Base-by-base conservation (phyloP, 1,140 invertebrate species). In the Macrobrachium nipponense region DNA sequence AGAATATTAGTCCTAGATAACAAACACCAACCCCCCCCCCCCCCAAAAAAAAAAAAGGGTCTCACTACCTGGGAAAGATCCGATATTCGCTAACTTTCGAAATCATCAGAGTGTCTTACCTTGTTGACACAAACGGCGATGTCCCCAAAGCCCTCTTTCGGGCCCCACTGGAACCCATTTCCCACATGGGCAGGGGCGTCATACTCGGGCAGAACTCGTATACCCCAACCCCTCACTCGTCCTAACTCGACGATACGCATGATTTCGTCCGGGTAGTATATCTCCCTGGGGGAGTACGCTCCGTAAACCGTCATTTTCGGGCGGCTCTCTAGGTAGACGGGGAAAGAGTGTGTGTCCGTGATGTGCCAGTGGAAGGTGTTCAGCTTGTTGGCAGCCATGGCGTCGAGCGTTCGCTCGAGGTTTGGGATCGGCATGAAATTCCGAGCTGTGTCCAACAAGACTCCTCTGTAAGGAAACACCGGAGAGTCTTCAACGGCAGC, bases 361-460 rank as follows among this genome's bases (percentile, higher is more conserved):
- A 97, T 95, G 89, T 97, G 96, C 96, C 96, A 97, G 89, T 97
- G 96, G 90, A 97, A 95, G 0, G 94, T 94, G 90, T 97, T 97
- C 60, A 97, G 89, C 90, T 97, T 97, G 15, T 94, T 94, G 89
- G 94, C 92, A 0, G 94, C 94, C 95, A 97, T 96, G 0, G 93
- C 96, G 89, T 96, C 95, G 64, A 97, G 92, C 0, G 95, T 95
- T 20, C 93, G 91, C 88, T 95, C 93, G 68, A 97, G 95, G 1
- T 93, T 91, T 5, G 93, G 92, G 7, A 96, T 93, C 2, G 93
- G 91, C 88, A 94, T 93, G 89, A 93, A 96, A 90, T 89, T 89
- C 3, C 89, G 66, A 15, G 89, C 87, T 2, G 89, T 89, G 62
- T 89, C 89, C 20, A 89, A n/a, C 14, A 87, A 60, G 17, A 89